Evolutionary conservation across 2,113 vertebrate genomes (phyloP).

Genomic region (Catagonus wagneri): DNA sequence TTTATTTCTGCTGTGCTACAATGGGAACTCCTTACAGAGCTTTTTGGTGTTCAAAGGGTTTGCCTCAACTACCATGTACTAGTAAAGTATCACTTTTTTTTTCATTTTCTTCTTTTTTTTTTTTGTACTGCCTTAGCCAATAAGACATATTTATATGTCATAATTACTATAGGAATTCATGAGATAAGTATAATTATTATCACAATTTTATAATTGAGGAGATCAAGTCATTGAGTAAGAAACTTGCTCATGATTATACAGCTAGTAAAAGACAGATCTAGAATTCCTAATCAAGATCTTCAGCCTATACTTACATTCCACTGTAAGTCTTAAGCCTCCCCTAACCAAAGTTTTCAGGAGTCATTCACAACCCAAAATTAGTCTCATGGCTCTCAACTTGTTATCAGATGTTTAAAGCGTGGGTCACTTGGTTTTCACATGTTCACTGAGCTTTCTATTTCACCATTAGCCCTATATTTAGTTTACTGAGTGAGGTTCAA

Average conservation of each 20-base stretch:
- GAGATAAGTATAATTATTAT: neutral
- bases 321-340: neutral
- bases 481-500: neutral
- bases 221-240: neutral
- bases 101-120: neutral
- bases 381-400: neutral
- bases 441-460: neutral
- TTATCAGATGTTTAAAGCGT: neutral
- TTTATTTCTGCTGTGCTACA: no score
- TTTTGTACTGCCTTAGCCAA: neutral
- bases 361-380: neutral
- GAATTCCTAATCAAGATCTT: neutral
- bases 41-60: neutral
- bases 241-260: neutral
- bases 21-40: neutral
- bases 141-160: neutral
- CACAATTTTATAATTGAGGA: conserved; percentile 9
- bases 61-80: neutral
- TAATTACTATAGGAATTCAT: neutral
- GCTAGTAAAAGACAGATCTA: neutral
- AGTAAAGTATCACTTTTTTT: neutral
- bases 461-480: neutral
- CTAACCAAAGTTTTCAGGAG: neutral
- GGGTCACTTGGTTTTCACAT: neutral
- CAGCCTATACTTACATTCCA: neutral